Percentiles rank a stretch among this genome's conserved stretches.
Conservation (phyloP, 2,888 invertebrate genomes). For the Brachycybe producta region DNA sequence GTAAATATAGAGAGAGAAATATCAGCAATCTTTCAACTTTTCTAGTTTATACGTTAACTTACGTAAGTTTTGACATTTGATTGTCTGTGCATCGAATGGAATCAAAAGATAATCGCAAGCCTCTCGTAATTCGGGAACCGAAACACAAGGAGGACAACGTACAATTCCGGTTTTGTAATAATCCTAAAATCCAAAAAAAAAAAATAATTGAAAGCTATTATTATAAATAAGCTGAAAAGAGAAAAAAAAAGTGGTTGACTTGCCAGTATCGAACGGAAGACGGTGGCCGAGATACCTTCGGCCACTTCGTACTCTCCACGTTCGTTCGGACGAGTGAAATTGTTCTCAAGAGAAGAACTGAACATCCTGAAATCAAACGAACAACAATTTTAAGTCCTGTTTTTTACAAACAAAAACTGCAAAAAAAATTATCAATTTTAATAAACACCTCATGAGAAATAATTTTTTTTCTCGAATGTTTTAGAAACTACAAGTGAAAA, state of each 20-base stretch:
- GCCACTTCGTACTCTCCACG: conserved; percentile 94
- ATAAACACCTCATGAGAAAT: not conserved
- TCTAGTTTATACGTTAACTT: conserved; percentile 34
- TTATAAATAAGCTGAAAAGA: conserved; percentile 8
- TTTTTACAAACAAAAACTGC: not conserved
- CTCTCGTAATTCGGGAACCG: conserved; percentile 90
- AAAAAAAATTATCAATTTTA: no score
- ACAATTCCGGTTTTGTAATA: conserved; percentile 85
- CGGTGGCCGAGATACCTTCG: conserved; percentile 88
- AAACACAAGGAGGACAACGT: conserved; percentile 86
- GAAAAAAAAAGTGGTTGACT: conserved; percentile 21
- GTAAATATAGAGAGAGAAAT: conserved; percentile 10
- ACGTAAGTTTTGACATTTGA: conserved; percentile 92
- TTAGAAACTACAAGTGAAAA: no score
- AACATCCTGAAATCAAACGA: conserved; percentile 59
- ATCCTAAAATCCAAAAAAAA: conserved; percentile 40
- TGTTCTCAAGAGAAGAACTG: conserved; percentile 64
- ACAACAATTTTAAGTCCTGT: not conserved
- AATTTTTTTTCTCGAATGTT: no score
- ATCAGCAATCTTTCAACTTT: not conserved
- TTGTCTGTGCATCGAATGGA: conserved; percentile 90
- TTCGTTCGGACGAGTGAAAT: conserved; percentile 84
- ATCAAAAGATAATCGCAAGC: conserved; percentile 97
- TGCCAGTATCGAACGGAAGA: conserved; percentile 79
- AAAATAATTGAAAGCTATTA: not conserved